Percentiles rank a stretch among this genome's conserved stretches.
phyloP scores from a whole-genome alignment of 2,113 vertebrate genomes.

The Proteles cristata region DNA sequence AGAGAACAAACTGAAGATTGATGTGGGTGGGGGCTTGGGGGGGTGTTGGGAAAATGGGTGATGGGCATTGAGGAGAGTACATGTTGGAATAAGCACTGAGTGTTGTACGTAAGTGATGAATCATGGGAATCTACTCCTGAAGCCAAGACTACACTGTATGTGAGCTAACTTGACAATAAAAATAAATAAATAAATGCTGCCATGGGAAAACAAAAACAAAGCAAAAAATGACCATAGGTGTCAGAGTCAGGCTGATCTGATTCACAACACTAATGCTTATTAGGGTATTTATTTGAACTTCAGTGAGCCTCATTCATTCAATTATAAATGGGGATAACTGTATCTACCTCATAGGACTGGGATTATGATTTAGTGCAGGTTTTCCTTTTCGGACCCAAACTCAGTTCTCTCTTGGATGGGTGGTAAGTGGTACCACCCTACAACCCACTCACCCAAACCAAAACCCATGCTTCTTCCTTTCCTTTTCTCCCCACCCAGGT shows the following conservation, averaged over 20 bases:
- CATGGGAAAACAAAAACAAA: no score
- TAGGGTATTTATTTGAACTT: not conserved
- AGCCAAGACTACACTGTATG: no score
- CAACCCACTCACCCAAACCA: not conserved
- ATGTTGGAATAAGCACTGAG: no score
- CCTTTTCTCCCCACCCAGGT: not conserved
- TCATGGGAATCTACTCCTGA: no score
- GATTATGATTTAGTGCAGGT: not conserved
- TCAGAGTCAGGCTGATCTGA: not conserved
- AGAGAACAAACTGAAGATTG: no score
- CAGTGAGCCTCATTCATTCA: not conserved
- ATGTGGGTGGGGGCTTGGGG: no score
- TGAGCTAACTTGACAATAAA: no score
- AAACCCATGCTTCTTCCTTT: not conserved
- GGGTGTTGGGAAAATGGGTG: no score
- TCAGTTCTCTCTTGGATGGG: not conserved
- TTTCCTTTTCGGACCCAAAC: not conserved
- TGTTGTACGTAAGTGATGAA: no score
- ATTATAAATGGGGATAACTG: not conserved
- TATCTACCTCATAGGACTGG: not conserved
- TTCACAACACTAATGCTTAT: not conserved
- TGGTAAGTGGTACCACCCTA: not conserved
- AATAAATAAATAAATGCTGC: no score
- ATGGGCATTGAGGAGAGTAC: no score
- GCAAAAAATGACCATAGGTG: not conserved